Evolutionary conservation across 2,888 invertebrate genomes (phyloP).

Genomic region (Dryomyza anilis): DNA sequence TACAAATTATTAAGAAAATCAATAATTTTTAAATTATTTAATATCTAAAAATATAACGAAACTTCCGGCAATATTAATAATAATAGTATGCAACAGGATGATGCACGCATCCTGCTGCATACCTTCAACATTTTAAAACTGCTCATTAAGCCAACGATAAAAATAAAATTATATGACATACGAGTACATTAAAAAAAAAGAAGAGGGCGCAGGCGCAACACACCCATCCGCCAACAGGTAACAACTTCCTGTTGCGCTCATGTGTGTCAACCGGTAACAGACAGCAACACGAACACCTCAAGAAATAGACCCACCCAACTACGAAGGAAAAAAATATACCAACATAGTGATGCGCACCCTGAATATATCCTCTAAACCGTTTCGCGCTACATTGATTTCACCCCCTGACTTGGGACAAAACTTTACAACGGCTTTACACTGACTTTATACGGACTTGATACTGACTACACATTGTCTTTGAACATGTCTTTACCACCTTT

Average conservation of each 20-base stretch:
- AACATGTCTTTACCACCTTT: background rate
- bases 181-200: background rate
- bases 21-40: too few species aligned
- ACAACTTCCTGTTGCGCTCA: constrained; percentile 25
- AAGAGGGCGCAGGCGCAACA: constrained; percentile 3
- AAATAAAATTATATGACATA: background rate
- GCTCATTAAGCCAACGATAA: background rate
- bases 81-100: too few species aligned
- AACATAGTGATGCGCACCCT: constrained; percentile 5
- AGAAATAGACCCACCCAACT: background rate
- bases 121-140: background rate
- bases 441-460: background rate
- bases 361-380: background rate
- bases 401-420: background rate
- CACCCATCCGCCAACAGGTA: constrained; percentile 10
- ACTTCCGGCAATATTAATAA: too few species aligned
- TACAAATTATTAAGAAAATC: too few species aligned
- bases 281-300: background rate
- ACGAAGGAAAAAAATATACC: constrained; percentile 13
- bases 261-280: constrained; percentile 10
- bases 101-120: background rate
- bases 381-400: constrained; percentile 23
- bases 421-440: background rate
- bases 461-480: background rate
- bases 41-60: too few species aligned